Evolutionary conservation across 2,113 vertebrate species (phyloP).

Genomic region (Gavialis gangeticus): DNA sequence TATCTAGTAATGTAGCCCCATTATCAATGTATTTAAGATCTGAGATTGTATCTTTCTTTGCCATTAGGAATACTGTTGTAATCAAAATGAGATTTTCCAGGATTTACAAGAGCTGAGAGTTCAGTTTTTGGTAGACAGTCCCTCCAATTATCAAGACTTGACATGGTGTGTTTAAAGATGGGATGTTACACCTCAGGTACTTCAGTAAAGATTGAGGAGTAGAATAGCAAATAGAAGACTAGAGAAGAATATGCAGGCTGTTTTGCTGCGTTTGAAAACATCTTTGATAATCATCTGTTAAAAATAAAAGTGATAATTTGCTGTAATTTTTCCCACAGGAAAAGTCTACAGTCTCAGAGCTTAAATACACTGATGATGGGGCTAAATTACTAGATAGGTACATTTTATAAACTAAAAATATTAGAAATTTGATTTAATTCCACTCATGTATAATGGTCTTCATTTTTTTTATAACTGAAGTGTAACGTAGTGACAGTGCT

Average conservation of each 20-base stretch:
- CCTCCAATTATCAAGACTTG: too few relatives aligned
- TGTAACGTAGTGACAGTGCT: background rate
- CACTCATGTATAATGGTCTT: background rate
- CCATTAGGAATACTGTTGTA: too few relatives aligned
- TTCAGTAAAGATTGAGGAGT: background rate
- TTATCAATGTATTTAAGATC: too few relatives aligned
- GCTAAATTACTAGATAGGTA: background rate
- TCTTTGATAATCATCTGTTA: background rate
- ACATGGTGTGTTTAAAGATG: background rate
- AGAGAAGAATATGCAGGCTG: background rate
- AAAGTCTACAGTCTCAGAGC: background rate
- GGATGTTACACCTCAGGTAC: background rate
- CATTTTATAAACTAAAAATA: background rate
- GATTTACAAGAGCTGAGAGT: too few relatives aligned
- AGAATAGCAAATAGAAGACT: background rate
- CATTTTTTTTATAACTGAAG: background rate
- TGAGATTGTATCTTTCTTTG: too few relatives aligned
- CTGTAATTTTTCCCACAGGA: background rate
- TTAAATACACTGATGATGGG: background rate
- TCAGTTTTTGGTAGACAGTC: too few relatives aligned
- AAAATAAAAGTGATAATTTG: background rate
- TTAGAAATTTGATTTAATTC: background rate
- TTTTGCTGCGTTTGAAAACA: background rate
- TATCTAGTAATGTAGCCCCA: too few relatives aligned
- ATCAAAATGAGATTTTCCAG: too few relatives aligned